Evolutionary conservation across 92 coral and sea anemone species (phyloP).

Genomic region (Muricea muricata): DNA sequence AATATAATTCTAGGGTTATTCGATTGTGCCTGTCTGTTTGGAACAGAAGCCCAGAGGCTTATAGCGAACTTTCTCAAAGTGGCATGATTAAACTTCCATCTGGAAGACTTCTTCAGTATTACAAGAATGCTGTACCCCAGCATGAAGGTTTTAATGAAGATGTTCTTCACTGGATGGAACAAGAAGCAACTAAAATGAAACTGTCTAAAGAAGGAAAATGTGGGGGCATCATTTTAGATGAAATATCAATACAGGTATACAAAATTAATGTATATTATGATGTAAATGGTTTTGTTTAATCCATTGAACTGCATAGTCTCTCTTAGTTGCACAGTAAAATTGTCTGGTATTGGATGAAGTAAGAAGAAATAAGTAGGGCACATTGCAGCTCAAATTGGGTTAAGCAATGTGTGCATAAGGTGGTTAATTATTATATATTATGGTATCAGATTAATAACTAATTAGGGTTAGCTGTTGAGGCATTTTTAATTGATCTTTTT

Average conservation of each 20-base stretch:
- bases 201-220: neutral
- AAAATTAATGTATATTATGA: neutral
- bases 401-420: no score
- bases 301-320: no score
- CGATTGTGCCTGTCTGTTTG: conserved; percentile 12
- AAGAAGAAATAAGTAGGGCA: no score
- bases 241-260: conserved; percentile 28
- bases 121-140: conserved; percentile 17
- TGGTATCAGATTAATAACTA: no score
- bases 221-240: conserved; percentile 25
- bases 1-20: neutral
- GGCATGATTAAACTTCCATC: conserved; percentile 35
- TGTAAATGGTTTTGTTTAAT: no score
- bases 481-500: no score
- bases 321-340: no score
- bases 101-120: conserved; percentile 26
- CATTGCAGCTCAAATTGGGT: no score
- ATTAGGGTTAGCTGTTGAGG: no score
- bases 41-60: conserved; percentile 10
- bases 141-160: conserved; percentile 15
- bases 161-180: conserved; percentile 10
- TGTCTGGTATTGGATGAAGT: no score
- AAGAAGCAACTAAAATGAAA: neutral
- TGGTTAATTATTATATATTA: no score
- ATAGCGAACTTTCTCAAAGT: neutral